phyloP scores from a whole-genome alignment of 2,888 invertebrate genomes.

The Lasioglossum zephyrum region DNA sequence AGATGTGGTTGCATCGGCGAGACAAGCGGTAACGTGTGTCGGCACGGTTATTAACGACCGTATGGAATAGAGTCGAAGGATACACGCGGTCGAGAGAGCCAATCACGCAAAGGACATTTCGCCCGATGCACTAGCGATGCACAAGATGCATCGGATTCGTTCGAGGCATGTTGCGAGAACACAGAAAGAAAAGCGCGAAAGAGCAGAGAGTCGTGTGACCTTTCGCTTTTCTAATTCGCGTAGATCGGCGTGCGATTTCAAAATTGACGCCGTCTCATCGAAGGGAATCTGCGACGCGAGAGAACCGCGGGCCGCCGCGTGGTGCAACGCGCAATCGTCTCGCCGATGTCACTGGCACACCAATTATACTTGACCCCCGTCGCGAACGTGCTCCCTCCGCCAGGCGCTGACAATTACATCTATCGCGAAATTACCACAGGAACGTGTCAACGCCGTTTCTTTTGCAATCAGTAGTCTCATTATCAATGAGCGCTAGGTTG shows the following conservation, averaged over 20 bases:
- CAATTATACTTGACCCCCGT: slow-evolving; percentile 63
- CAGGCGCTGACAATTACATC: slow-evolving; percentile 34
- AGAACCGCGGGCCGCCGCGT: background rate
- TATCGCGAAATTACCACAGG: slow-evolving; percentile 35
- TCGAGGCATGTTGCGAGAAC: background rate
- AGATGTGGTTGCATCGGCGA: background rate
- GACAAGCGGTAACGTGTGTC: slow-evolving; percentile 49
- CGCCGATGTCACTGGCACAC: slow-evolving; percentile 56
- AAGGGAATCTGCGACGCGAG: background rate
- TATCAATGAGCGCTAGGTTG: slow-evolving; percentile 24
- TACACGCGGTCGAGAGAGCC: slow-evolving; percentile 20
- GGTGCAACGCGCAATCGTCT: slow-evolving; percentile 38
- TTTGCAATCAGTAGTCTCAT: slow-evolving; percentile 47
- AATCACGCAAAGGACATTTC: slow-evolving; percentile 49
- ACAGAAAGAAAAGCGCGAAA: slow-evolving; percentile 31
- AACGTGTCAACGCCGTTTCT: slow-evolving; percentile 41
- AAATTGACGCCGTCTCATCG: slow-evolving; percentile 33
- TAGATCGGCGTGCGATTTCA: slow-evolving; percentile 24
- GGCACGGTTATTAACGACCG: slow-evolving; percentile 50
- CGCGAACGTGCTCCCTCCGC: slow-evolving; percentile 31
- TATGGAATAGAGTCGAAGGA: slow-evolving; percentile 38
- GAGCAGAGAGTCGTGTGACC: slow-evolving; percentile 37
- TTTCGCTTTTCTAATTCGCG: slow-evolving; percentile 36
- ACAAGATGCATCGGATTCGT: background rate
- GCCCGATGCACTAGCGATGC: background rate